Evolutionary conservation across 2,113 vertebrate species (phyloP), one percentile per base, ranked within the genome.

Genomic region (Alligator sinensis): DNA sequence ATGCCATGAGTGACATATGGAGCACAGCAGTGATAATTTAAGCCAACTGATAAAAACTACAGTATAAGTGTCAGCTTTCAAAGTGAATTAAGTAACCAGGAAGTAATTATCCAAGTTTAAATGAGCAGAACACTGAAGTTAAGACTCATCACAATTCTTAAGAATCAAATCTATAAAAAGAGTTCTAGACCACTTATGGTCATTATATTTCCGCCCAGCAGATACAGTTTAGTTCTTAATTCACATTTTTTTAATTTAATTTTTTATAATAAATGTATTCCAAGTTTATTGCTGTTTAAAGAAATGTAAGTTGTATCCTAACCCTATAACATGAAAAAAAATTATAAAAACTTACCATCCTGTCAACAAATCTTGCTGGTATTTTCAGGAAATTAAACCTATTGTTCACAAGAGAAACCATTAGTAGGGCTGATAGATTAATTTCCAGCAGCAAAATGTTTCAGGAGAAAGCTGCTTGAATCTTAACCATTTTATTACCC

Each of bases 61-160:
- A 13, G 5, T 27, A 62, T 5, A 34, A 47, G 21, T 75, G 84
- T 72, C 86, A 86, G 9, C 3, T 80, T 88, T 14, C 2, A 0
- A 80, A 34, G 61, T 17, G 3, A 61, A 74, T 57, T n/a, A 21
- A 82, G 91, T 68, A 93, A 89, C 64, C 22, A 77, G 17, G 28
- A 54, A 95, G 91, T 63, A 91, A 80, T 93, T 75, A 81, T 1
- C 11, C 14, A 34, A 4, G 66, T 57, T 3, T 77, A 16, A 90
- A 60, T 5, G 90, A 83, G 59, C 62, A 54, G 47, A 91, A 94
- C 87, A 57, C 57, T 78, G 66, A 62, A 6, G 25, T 54, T 80
- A 84, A 62, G 15, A 62, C 34, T 80, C 79, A 83, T 60, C 34
- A 61, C 84, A 59, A 89, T 10, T 63, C 64, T n/a, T 3, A 87